Conservation (phyloP, 2,888 invertebrate genomes). For the Eubasilissa splendida region DNA sequence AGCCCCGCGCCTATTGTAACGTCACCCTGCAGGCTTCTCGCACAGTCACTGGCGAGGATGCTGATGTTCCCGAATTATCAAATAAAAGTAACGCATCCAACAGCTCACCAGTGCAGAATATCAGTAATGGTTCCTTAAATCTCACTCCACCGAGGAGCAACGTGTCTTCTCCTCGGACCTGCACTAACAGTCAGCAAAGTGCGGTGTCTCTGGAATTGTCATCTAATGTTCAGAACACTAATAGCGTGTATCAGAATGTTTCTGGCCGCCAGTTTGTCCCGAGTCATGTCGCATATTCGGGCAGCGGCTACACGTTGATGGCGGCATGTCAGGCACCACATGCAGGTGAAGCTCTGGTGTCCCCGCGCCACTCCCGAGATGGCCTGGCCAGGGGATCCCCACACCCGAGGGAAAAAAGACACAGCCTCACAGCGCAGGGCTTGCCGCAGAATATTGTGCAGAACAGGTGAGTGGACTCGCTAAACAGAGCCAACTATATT, state of each 20-base stretch:
- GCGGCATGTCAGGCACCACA: conserved; percentile 50
- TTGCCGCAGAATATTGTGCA: conserved; percentile 63
- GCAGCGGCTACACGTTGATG: conserved; percentile 61
- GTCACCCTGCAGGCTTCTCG: conserved; percentile 23
- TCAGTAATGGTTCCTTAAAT: conserved; percentile 39
- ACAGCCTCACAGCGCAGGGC: conserved; percentile 69
- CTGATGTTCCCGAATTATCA: not conserved
- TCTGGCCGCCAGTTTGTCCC: not conserved
- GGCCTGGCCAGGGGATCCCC: conserved; percentile 20
- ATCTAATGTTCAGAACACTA: too few species aligned
- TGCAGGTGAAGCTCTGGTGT: too few species aligned
- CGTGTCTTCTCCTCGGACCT: conserved; percentile 59
- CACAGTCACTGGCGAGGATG: not conserved
- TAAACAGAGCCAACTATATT: too few species aligned
- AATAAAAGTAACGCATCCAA: conserved; percentile 42
- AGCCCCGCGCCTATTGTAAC: conserved; percentile 41
- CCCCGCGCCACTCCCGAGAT: conserved; percentile 66
- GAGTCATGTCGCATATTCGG: not conserved
- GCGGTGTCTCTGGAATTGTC: too few species aligned
- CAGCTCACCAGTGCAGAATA: conserved; percentile 50
- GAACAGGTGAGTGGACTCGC: conserved; percentile 64
- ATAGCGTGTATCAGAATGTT: not conserved
- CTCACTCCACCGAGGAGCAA: conserved; percentile 1
- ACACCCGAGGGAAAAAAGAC: conserved; percentile 71
- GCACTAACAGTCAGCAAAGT: too few species aligned